These are phyloP conservation scores for Laticauda colubrina DNA, from an alignment of 2,113 vertebrate species.

Conservation along the genomic window DNA sequence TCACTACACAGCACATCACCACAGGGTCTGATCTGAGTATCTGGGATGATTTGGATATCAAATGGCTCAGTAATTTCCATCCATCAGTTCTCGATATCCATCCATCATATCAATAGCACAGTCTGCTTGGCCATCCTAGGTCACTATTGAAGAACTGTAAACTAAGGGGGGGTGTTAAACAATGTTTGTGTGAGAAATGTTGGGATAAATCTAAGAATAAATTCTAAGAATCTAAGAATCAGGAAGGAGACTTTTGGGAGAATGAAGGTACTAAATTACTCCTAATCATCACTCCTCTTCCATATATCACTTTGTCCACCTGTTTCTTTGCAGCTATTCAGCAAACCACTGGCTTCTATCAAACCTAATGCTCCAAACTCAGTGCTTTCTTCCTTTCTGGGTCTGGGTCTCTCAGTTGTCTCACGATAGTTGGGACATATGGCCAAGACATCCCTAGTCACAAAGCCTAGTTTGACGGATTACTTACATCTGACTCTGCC, in stretches of 20 bases:
- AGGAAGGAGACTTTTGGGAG: background rate
- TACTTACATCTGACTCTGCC: background rate
- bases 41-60: background rate
- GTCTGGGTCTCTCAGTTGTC: too few species aligned
- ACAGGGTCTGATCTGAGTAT: background rate
- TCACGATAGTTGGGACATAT: background rate
- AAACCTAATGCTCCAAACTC: too few species aligned
- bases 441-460: background rate
- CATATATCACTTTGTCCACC: background rate
- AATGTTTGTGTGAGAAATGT: background rate
- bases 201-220: too few species aligned
- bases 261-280: too few species aligned
- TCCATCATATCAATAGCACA: background rate
- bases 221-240: background rate
- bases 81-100: background rate
- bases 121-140: background rate
- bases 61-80: background rate
- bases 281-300: background rate
- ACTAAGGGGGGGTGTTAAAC: too few species aligned
- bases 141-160: background rate
- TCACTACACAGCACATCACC: background rate
- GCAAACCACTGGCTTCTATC: background rate
- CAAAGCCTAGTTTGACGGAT: background rate
- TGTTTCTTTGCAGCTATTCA: background rate
- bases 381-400: background rate